phyloP scores from a whole-genome alignment of 2,113 vertebrate species.

The Microtus oregoni region DNA sequence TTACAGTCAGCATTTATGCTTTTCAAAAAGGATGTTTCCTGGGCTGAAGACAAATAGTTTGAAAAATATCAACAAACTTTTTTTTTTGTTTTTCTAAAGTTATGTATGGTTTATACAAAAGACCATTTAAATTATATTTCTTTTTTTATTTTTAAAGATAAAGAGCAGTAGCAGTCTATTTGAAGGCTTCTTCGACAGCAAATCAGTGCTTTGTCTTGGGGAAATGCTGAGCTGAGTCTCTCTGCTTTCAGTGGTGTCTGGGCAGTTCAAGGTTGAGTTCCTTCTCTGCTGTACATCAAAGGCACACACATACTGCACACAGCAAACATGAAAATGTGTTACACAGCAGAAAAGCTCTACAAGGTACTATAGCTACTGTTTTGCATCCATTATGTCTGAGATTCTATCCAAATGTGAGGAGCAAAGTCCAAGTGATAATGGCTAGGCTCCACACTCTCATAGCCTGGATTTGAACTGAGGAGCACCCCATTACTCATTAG shows the following conservation, averaged over 20 bases:
- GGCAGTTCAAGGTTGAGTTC: constrained; percentile 8
- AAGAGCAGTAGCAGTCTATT: constrained; percentile 2
- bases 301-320: neutral
- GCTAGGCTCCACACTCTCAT: neutral
- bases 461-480: neutral
- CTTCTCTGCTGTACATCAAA: neutral
- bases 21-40: constrained; percentile 37
- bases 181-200: constrained; percentile 23
- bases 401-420: neutral
- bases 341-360: neutral
- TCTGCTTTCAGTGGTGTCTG: neutral
- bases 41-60: constrained; percentile 1
- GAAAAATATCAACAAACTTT: constrained; percentile 23
- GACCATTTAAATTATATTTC: constrained; percentile 29
- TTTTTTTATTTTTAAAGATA: constrained; percentile 66
- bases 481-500: neutral
- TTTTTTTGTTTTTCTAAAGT: constrained; percentile 17
- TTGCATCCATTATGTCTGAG: constrained; percentile 31
- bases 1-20: neutral
- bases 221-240: neutral
- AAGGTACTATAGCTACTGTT: neutral
- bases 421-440: neutral
- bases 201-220: constrained; percentile 13
- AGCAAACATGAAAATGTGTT: neutral
- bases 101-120: constrained; percentile 14